Conservation (phyloP, 2,797 vertebrate species). For the Rhadinocentrus ornatus region DNA sequence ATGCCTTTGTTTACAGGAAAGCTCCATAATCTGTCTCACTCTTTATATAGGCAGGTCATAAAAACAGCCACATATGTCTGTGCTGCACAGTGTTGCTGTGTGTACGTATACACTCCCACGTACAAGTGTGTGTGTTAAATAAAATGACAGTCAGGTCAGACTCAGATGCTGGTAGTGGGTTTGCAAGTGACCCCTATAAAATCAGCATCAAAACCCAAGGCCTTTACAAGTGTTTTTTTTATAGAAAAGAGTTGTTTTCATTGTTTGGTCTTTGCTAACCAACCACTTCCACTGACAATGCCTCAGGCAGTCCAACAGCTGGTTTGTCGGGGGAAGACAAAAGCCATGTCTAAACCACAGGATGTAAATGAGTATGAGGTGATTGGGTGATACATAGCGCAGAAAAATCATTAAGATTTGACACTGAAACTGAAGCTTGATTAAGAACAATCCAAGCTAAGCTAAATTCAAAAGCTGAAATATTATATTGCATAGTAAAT, state of each 20-base stretch:
- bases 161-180: constrained; percentile 26
- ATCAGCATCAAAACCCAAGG: constrained; percentile 47
- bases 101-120: constrained; percentile 17
- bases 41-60: constrained; percentile 62
- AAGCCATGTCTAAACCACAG: constrained; percentile 33
- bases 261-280: constrained; percentile 59
- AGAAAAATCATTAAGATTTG: constrained; percentile 37
- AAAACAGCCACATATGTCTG: constrained; percentile 58
- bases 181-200: constrained; percentile 50
- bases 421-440: background rate
- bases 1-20: constrained; percentile 72
- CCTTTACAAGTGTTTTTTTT: constrained; percentile 51
- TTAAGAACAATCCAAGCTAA: background rate
- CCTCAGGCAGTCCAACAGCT: constrained; percentile 52
- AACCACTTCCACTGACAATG: constrained; percentile 55
- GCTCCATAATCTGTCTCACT: constrained; percentile 49
- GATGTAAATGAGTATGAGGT: constrained; percentile 43
- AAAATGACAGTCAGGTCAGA: constrained; percentile 39
- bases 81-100: constrained; percentile 6
- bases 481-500: background rate
- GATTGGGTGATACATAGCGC: constrained; percentile 30
- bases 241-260: constrained; percentile 57
- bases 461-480: background rate
- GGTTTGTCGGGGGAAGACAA: constrained; percentile 43
- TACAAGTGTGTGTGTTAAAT: constrained; percentile 19